Conservation (phyloP, 2,797 vertebrate genomes). For the Antrozous pallidus region DNA sequence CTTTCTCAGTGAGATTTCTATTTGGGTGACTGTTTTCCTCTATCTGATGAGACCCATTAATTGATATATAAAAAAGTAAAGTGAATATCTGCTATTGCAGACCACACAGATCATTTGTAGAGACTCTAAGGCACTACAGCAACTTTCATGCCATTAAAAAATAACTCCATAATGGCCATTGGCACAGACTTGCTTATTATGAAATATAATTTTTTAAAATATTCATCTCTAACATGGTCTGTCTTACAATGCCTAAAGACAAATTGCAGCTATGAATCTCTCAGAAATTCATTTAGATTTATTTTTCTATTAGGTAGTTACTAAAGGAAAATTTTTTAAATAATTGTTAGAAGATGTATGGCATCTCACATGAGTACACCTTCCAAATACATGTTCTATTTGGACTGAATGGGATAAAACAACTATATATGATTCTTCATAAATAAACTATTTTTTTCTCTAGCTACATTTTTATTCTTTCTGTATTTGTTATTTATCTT, state of each 20-base stretch:
- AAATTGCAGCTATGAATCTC: neutral
- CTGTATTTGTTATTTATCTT: neutral
- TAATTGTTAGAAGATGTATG: neutral
- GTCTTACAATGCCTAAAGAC: neutral
- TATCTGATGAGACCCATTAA: neutral
- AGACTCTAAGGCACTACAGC: neutral
- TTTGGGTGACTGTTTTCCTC: neutral
- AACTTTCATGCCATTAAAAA: neutral
- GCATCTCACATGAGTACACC: neutral
- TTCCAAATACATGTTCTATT: neutral
- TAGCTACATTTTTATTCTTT: neutral
- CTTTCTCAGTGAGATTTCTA: neutral
- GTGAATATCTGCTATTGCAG: neutral
- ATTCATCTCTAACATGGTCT: neutral
- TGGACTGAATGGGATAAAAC: neutral
- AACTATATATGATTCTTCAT: neutral
- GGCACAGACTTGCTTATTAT: neutral
- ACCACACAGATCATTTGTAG: neutral
- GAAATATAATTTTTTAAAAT: constrained; percentile 1
- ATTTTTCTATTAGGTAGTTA: constrained; percentile 7
- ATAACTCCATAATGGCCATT: neutral
- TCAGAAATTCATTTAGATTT: neutral
- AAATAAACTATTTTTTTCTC: neutral
- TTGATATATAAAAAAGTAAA: neutral
- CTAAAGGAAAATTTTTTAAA: neutral